Evolutionary conservation across 2,888 invertebrate species (phyloP), one percentile per base, ranked within the genome.

Genomic region (Suillia variegata): DNA sequence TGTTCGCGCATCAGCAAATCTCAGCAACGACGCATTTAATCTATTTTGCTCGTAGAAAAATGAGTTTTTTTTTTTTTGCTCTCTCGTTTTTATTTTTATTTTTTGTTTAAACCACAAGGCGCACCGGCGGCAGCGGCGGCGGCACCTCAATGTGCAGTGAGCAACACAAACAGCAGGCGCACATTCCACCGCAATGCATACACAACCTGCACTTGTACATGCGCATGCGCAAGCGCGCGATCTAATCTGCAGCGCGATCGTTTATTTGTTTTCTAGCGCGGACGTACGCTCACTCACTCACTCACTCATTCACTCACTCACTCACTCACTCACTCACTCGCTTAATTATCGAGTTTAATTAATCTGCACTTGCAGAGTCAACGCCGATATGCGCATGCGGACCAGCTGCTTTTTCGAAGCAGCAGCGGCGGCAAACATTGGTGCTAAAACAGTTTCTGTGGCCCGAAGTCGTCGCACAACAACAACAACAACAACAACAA

Each of bases 331-430:
- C 45, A 18, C 20, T 45, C 45, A 13, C 45, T 45, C 45, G 45
- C 20, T 17, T 38, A 69, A 67, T 67, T 66, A 74, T 71, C 67
- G 70, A 74, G 71, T 75, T 72, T 73, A 74, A 67, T 69, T 69
- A 71, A 74, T 73, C 68, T 75, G 68, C 73, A 72, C 70, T 69
- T 69, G 70, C 55, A 38, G n/a, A n/a, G n/a, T n/a, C n/a, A n/a
- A n/a, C n/a, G n/a, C n/a, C 47, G 52, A 51, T 53, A 48, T 54
- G 54, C 52, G 26, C 42, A 33, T 24, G n/a, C n/a, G n/a, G n/a
- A n/a, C n/a, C n/a, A n/a, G n/a, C 2, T 33, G 31, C n/a, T 26
- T 34, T 12, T 10, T 10, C n/a, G 26, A 13, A 18, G 17, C n/a
- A 15, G 17, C 51, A 18, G 33, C 20, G 2, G 13, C 13, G 17